Evolutionary conservation across 2,113 vertebrate species (phyloP).

Genomic region (Saguinus midas): DNA sequence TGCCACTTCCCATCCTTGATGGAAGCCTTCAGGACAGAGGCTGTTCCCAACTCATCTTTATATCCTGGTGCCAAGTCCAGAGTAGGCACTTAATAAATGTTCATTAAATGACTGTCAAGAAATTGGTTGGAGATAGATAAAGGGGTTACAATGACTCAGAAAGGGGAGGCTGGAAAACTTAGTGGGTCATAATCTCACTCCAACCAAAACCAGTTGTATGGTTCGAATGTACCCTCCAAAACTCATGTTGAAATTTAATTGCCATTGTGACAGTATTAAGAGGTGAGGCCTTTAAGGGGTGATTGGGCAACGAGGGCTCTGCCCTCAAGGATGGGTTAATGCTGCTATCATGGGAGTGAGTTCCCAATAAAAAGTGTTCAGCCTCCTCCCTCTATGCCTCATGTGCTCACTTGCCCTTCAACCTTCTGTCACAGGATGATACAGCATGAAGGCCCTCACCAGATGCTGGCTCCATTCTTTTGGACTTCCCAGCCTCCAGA

Average conservation of each 20-base stretch:
- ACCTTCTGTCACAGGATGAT: neutral
- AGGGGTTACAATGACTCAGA: constrained; percentile 4
- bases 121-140: neutral
- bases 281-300: neutral
- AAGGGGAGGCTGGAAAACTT: neutral
- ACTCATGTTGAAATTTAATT: neutral
- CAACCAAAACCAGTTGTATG: neutral
- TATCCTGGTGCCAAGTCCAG: neutral
- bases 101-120: neutral
- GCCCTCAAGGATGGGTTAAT: neutral
- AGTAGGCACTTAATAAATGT: neutral
- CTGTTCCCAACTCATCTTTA: neutral
- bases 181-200: neutral
- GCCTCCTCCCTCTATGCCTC: neutral
- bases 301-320: neutral
- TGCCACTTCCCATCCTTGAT: neutral
- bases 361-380: neutral
- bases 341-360: neutral
- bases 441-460: neutral
- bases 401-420: neutral
- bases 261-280: neutral
- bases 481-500: neutral
- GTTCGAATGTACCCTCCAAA: neutral
- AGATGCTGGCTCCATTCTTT: neutral
- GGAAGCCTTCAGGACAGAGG: neutral